Evolutionary conservation across 2,113 vertebrate species (phyloP).

Genomic region (Oenanthe melanoleuca): DNA sequence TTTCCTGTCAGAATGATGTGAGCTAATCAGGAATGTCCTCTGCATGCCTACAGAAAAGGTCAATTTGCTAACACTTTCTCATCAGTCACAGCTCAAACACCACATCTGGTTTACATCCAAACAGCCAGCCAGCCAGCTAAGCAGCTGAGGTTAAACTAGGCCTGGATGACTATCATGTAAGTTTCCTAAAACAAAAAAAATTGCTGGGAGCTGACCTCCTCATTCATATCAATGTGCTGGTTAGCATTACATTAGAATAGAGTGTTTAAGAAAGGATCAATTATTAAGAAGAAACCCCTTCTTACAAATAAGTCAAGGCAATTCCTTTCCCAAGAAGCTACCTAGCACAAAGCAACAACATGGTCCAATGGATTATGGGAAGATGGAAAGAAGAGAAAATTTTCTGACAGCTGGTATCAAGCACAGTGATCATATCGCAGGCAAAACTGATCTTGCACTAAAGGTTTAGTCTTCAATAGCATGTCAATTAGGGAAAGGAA

Average conservation of each 20-base stretch:
- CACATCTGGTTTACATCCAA: neutral
- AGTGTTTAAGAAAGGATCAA: neutral
- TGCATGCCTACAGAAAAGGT: neutral
- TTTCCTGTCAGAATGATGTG: neutral
- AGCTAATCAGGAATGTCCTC: neutral
- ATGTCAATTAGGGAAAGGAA: neutral
- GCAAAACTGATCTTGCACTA: neutral
- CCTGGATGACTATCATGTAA: neutral
- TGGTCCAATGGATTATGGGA: neutral
- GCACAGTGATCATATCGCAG: accelerated
- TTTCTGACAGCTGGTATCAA: neutral
- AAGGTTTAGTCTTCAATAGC: neutral
- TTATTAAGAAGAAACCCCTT: neutral
- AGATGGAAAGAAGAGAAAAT: neutral
- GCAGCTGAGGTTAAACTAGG: neutral
- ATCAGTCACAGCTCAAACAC: neutral
- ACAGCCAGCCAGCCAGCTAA: neutral
- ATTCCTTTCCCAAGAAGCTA: neutral
- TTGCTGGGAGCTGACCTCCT: neutral
- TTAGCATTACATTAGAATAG: neutral
- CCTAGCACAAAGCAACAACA: neutral
- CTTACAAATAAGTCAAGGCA: neutral
- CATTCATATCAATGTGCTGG: neutral
- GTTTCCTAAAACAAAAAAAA: neutral
- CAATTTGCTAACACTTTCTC: neutral